phyloP scores from a whole-genome alignment of 1,140 invertebrate genomes.

The Lordiphosa clarofinis region DNA sequence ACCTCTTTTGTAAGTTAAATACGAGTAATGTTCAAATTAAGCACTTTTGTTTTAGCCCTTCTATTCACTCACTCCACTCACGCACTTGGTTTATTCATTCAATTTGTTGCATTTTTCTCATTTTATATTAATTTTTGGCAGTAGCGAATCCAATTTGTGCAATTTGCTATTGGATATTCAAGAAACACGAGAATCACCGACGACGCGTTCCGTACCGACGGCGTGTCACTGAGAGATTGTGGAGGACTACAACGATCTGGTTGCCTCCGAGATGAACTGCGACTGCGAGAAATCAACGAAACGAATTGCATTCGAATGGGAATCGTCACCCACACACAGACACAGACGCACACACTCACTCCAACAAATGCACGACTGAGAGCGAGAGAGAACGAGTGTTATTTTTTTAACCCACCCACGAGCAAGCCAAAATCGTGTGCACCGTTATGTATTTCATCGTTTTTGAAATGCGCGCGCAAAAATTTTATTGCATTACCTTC shows the following conservation, averaged over 20 bases:
- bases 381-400: conserved; percentile 42
- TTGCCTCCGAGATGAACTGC: conserved; percentile 26
- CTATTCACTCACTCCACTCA: no score
- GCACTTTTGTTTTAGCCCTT: no score
- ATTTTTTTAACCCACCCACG: conserved; percentile 67
- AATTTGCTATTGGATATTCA: no score
- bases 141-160: no score
- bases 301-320: conserved; percentile 76
- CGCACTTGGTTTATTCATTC: no score
- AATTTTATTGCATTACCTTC: conserved; percentile 79
- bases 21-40: no score
- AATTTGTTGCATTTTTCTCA: no score
- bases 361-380: conserved; percentile 22
- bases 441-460: conserved; percentile 41
- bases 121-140: no score
- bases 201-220: conserved; percentile 59
- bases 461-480: conserved; percentile 72
- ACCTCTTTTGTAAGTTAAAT: no score
- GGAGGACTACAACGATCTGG: conserved; percentile 13
- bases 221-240: conserved; percentile 65
- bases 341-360: conserved; percentile 4
- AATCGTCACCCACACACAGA: conserved; percentile 57
- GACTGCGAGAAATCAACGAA: conserved; percentile 69
- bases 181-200: conserved; percentile 6
- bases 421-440: conserved; percentile 12